phyloP scores from a whole-genome alignment of 2,113 vertebrate species.

The Nothoprocta perdicaria region DNA sequence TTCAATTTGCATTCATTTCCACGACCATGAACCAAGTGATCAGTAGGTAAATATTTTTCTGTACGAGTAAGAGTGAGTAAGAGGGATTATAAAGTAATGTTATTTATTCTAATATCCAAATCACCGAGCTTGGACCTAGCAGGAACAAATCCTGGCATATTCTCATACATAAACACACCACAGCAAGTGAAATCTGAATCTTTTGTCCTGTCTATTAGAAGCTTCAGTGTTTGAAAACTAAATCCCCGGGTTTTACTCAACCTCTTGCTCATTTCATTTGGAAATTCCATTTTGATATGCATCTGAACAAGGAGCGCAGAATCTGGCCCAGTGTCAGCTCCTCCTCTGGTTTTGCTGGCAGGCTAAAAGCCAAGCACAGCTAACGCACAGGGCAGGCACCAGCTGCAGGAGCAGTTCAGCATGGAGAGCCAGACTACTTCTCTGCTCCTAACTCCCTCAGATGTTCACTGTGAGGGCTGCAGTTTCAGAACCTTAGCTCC shows the following conservation, averaged over 20 bases:
- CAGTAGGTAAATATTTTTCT: slow-evolving; percentile 30
- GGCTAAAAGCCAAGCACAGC: neutral
- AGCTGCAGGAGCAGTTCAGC: neutral
- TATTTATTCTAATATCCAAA: slow-evolving; percentile 26
- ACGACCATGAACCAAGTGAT: neutral
- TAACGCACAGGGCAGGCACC: neutral
- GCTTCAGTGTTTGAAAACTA: neutral
- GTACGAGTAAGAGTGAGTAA: neutral
- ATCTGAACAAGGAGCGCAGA: neutral
- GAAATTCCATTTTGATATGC: neutral
- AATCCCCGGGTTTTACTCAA: neutral
- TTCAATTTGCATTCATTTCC: neutral
- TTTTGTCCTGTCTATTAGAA: neutral
- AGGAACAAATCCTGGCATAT: neutral
- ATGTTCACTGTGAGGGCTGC: neutral
- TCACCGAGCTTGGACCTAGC: neutral
- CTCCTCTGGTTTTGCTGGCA: neutral
- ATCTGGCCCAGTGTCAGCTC: neutral
- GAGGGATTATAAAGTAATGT: neutral
- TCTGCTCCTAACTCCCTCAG: neutral
- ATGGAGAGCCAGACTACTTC: neutral
- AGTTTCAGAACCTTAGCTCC: neutral
- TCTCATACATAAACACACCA: neutral
- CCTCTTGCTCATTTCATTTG: neutral
- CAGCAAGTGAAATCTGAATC: neutral